Evolutionary conservation across 2,113 vertebrate species (phyloP), one percentile per base, ranked within the genome.

Genomic region (Numenius arquata): DNA sequence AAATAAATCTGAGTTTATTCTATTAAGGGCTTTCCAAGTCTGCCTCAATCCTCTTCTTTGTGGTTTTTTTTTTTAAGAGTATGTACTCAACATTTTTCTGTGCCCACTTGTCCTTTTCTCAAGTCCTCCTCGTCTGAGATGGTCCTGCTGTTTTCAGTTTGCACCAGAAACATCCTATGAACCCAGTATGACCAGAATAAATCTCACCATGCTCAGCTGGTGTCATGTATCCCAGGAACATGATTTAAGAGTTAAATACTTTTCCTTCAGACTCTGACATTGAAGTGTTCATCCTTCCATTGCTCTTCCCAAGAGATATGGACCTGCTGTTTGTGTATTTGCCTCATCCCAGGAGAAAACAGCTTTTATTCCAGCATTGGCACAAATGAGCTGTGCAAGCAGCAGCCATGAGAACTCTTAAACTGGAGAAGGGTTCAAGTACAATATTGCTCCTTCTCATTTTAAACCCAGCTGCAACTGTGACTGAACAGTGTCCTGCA

Each of bases 11-110:
- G 32, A 48, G 6, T 62, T 88, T 74, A 26, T 48, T 47, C 56
- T 84, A 0, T 29, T 63, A 23, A 21, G 4, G 7, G 12, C 12
- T 52, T 6, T 41, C 26, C 41, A 45, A 19, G 29, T 86, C 16
- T 86, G 23, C 11, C 65, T 86, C 29, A 11, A 80, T 30, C 30
- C 18, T 86, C 16, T 4, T 59, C 26, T 78, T 41, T 14, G 5
- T 40, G 26, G 0, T 4, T 30, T 16, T 1, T 2, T 2, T 16
- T 32, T 59, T 50, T 25, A 53, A 27, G 11, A 41, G 4, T 3
- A 14, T 20, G 6, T 3, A 25, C 11, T 84, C 10, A 11, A 3
- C 4, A 12, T 43, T 68, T 87, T 72, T 55, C 25, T 61, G 67
- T 34, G 43, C 21, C 17, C 19, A 20, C 12, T 26, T 75, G 10